Base-by-base conservation (phyloP, 2,888 invertebrate genomes). In the Lapara coniferarum region DNA sequence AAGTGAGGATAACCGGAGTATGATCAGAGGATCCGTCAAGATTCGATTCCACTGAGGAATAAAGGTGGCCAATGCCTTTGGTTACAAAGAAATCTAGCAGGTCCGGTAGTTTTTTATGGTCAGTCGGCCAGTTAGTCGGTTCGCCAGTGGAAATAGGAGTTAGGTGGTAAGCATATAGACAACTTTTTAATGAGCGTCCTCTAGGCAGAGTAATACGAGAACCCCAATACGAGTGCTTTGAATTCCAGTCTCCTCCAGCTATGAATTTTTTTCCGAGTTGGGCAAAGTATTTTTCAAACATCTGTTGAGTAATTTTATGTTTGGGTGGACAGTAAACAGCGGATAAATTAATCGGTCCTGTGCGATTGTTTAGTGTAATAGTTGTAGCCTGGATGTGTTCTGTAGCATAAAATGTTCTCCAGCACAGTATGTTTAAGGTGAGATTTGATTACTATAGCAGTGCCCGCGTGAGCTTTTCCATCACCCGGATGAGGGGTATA, bases 61-160 rank as follows among this genome's bases (percentile, higher is more conserved):
- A 56, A 10, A 56, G 25, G 25, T 56, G 56, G 13, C 25, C 25
- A 12, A 56, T 56, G 30, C 56, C 56, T 56, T 56, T 19, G 12
- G 25, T 19, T 10, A 56, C 13, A 12, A 56, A 56, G 13, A 56
- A 25, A 13, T 56, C 56, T 25, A 56, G 10, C 56, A 56, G 5
- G 13, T 56, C 56, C 25, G 56, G 56, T 25, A 56, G 25, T 58
- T 66, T 44, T 8, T 37, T 12, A 0, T 46, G 53, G 53, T 73
- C 73, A 12, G 68, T 67, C 12, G 73, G 73, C 73, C 74, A 74
- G 59, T 71, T 52, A 0, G 76, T 78, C 8, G 78, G 77, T 67
- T 79, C 73, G 10, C 56, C 56, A 4, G 56, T 12, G 13, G 56
- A 56, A 8, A 56, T 56, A 10, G 56, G 56, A 10, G 19, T 19